Percentiles rank a stretch among this genome's conserved stretches.
Evolutionary conservation across 2,113 vertebrate species (phyloP).

Genomic region (Promerops cafer): DNA sequence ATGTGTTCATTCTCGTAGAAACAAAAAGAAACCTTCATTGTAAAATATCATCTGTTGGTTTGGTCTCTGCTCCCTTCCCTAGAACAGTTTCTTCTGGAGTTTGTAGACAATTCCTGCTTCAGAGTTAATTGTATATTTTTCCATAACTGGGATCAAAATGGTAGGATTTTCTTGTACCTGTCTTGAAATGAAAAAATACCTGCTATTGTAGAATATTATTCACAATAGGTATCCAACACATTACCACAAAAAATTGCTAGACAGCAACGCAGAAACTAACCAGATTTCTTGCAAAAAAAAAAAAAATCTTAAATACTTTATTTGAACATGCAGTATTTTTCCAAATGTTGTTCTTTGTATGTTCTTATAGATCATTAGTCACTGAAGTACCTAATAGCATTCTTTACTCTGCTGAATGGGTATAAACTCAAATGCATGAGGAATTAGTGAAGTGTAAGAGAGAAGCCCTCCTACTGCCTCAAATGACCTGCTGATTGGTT

Average conservation of each 20-base stretch:
- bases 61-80: neutral
- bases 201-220: neutral
- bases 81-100: neutral
- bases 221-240: neutral
- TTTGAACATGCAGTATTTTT: neutral
- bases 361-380: neutral
- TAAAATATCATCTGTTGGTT: neutral
- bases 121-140: neutral
- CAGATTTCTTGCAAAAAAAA: neutral
- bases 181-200: neutral
- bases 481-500: neutral
- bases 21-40: neutral
- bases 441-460: neutral
- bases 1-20: neutral
- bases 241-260: neutral
- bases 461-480: neutral
- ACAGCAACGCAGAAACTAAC: neutral
- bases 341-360: neutral
- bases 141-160: neutral
- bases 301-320: neutral
- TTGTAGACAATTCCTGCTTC: neutral
- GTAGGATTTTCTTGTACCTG: neutral
- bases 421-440: neutral
- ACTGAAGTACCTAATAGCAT: neutral
- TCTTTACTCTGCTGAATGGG: neutral